Conservation (phyloP, 2,888 invertebrate genomes). For the Folsomia candida region DNA sequence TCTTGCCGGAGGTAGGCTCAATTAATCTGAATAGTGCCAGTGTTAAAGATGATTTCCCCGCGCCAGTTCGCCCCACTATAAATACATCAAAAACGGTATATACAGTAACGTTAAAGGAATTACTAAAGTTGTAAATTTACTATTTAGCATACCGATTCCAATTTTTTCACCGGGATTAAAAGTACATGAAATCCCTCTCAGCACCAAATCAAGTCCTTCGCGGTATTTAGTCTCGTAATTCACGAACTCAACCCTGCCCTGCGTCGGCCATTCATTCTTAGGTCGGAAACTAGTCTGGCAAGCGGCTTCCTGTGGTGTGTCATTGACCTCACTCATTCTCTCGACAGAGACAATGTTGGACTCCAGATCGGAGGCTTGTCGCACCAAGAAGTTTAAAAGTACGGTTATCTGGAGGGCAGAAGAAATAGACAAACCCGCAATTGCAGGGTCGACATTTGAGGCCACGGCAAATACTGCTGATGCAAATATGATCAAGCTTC, state of each 20-base stretch:
- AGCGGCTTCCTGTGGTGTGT: constrained; percentile 19
- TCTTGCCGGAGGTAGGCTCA: constrained; percentile 80
- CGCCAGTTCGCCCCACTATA: constrained; percentile 78
- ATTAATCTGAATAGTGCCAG: constrained; percentile 83
- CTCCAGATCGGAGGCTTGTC: constrained; percentile 59
- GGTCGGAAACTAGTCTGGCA: constrained; percentile 58
- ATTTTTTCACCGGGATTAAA: constrained; percentile 76
- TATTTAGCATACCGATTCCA: constrained; percentile 10
- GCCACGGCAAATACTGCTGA: constrained; percentile 61
- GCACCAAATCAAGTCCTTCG: constrained; percentile 78
- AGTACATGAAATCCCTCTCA: constrained; percentile 73
- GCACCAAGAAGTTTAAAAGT: constrained; percentile 57
- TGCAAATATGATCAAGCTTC: constrained; percentile 60
- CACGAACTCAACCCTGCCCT: constrained; percentile 75
- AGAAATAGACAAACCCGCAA: constrained; percentile 58
- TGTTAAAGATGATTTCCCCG: constrained; percentile 88
- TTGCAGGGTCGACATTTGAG: constrained; percentile 52
- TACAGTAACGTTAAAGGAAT: neutral
- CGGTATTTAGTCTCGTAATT: constrained; percentile 83
- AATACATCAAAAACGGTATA: no score
- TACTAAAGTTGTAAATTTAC: neutral
- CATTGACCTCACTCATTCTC: constrained; percentile 56
- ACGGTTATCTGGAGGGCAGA: constrained; percentile 56
- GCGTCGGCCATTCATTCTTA: constrained; percentile 73
- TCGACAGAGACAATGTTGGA: constrained; percentile 60